Conservation (phyloP, 2,113 vertebrate genomes). For the Odobenus rosmarus region DNA sequence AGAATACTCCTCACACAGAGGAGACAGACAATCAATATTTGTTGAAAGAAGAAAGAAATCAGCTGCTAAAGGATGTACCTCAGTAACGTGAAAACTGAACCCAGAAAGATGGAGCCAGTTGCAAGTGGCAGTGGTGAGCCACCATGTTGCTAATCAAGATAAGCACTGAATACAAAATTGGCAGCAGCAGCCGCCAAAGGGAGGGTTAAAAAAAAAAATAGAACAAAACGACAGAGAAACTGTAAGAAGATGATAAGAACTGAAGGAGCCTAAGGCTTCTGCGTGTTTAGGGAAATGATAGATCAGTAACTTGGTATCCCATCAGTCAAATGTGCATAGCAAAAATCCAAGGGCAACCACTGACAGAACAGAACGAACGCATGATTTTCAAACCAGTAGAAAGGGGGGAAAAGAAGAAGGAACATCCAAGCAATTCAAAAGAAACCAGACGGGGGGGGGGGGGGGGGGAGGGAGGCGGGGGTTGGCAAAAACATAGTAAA, state of each 20-base stretch:
- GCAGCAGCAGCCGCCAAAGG: background rate
- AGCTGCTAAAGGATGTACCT: background rate
- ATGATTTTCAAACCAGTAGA: background rate
- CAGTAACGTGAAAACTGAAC: background rate
- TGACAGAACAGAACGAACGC: background rate
- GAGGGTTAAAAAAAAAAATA: background rate
- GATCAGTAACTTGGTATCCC: background rate
- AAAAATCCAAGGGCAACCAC: background rate
- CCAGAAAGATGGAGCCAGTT: background rate
- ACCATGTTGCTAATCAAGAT: background rate
- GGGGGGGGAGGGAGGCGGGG: accelerated
- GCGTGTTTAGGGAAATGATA: background rate
- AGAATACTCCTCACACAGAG: background rate
- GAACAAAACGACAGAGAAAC: background rate
- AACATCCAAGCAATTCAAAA: background rate
- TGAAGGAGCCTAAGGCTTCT: background rate
- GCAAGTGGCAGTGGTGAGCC: background rate
- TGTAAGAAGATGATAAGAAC: background rate
- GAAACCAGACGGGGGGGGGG: background rate
- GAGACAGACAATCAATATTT: background rate
- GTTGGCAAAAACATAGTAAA: background rate
- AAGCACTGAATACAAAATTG: background rate
- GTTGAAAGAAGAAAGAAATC: background rate
- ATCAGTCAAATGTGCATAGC: background rate
- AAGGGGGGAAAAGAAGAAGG: background rate